Conservation (phyloP, 2,888 invertebrate species). For the Stenchaetothrips biformis region DNA sequence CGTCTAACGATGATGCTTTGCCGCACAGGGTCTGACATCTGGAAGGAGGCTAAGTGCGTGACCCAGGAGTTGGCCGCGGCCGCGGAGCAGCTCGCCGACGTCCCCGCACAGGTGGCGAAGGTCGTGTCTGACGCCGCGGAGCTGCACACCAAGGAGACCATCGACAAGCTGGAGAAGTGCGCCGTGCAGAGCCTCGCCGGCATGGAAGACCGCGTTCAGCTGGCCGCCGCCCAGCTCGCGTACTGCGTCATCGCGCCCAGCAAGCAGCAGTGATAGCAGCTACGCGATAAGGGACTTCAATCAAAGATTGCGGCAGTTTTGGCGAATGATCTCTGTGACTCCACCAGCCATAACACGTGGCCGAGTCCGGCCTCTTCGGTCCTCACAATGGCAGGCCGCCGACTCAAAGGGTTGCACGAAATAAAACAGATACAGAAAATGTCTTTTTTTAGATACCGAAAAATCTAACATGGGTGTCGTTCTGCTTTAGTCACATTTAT, state of each 20-base stretch:
- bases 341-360: no score
- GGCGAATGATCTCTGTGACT: no score
- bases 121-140: neutral
- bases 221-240: neutral
- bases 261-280: neutral
- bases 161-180: neutral
- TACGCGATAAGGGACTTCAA: neutral
- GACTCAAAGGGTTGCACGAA: no score
- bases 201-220: neutral
- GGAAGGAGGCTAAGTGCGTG: neutral
- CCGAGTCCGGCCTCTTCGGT: no score
- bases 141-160: neutral
- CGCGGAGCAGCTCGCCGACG: neutral
- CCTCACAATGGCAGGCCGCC: no score
- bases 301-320: neutral
- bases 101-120: neutral
- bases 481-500: no score
- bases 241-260: neutral
- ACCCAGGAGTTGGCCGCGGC: neutral
- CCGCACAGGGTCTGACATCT: neutral
- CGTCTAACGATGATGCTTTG: no score
- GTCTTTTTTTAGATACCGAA: no score
- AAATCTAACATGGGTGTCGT: no score
- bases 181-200: neutral
- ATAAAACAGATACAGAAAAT: no score